Base-by-base conservation (phyloP, 2,888 invertebrate species). In the Digitonthophagus gazella region DNA sequence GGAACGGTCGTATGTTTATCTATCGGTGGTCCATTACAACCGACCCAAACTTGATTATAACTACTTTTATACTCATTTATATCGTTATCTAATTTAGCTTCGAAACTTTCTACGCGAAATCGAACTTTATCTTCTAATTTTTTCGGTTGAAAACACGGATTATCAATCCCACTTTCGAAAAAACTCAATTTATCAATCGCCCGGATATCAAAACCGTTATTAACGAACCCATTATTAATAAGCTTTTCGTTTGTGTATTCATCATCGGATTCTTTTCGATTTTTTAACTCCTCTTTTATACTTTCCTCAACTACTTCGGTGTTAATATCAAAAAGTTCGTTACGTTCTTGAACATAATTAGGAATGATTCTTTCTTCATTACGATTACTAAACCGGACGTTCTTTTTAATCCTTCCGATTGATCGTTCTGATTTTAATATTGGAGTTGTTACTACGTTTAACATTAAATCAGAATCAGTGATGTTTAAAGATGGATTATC, bases 11-110 rank as follows among this genome's bases (percentile, higher is more conserved):
- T 77, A 71, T 79, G 76, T 16, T 75, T 72, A 1, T 79, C 79
- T 58, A 77, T 72, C 1, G 77, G 75, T 65, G 73, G 72, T 3
- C 78, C 79, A n/a, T 79, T 0, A 80, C 80, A 1, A 80, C 71
- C 75, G 61, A 15, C 65, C 16, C 64, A 44, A 44, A 44, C 28
- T 44, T 44, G 8, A 8, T 44, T 6, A 11, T 44, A 44, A 44
- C 11, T 44, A 44, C 28, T 44, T 73, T 81, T 81, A 0, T 74
- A 74, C 68, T 82, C 81, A 67, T 83, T 83, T 6, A 83, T 78
- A 66, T 80, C 79, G 69, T 83, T 83, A 73, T 83, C 83, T 11
- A 83, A 77, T 72, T 83, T 80, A 0, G 81, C 80, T 73, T 83
- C 80, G 69, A 73, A 81, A 8, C 69, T 74, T 55, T 83, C 82